Base-by-base conservation (phyloP, 2,888 invertebrate genomes). In the Oscheius sp. region DNA sequence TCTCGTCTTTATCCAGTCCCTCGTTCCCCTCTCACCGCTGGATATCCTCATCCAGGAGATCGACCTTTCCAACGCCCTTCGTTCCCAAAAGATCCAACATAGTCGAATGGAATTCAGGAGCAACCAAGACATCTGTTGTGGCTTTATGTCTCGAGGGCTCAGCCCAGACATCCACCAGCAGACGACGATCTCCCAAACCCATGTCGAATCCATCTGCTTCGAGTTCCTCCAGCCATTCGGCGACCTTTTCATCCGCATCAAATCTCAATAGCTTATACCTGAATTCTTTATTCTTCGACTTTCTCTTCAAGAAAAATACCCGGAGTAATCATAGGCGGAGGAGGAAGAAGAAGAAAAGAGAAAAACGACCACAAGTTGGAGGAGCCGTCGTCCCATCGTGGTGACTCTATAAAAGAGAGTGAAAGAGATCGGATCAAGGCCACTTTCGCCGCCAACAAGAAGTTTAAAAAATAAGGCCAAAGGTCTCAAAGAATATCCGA, bases 101-200 rank as follows among this genome's bases (percentile, higher is more conserved):
- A 33, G 71, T 70, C 23, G 70, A 48, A 8, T 71, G 27, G 39
- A 75, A 76, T 37, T 76, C 75, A 2, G 84, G 84, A 20, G 84
- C 80, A 8, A 84, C 81, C 4, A 84, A 69, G 12, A 84, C 75
- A 39, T 82, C 81, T 0, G 77, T 75, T 15, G 71, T 66, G 1
- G 66, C 69, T 17, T 72, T 67, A 8, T 72, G 67, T 50, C 74
- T 76, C 23, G 75, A 75, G 4, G 84, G 83, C 70, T 81, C 83
- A 20, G 75, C 69, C 76, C 78, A 82, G n/a, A 85, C 74, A 63
- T 85, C 85, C 20, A 85, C 55, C 17, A 78, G 65, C n/a, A 72
- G 37, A 23, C 75, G 72, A 2, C 53, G 37, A 15, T 17, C n/a
- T 15, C 53, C 73, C 52, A 58, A 45, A 37, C 64, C 69, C n/a